These are phyloP conservation scores for Trachops cirrhosus DNA, from an alignment of 2,797 vertebrate species.

Conservation along the genomic window DNA sequence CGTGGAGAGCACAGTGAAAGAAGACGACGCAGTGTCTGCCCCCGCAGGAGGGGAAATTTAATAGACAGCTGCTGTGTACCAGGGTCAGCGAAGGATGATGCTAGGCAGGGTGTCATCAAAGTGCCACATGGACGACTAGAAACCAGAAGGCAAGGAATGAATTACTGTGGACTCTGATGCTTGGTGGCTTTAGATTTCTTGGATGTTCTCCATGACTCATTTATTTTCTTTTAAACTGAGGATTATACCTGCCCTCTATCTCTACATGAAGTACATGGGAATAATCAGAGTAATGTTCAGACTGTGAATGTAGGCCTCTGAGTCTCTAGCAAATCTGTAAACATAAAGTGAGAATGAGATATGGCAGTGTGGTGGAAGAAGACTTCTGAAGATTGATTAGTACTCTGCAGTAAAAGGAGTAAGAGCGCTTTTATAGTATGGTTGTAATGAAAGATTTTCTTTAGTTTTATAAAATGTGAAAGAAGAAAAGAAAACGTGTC, in stretches of 20 bases:
- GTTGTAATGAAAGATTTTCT: background rate
- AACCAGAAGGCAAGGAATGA: background rate
- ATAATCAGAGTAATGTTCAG: constrained; percentile 8
- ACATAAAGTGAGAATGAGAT: background rate
- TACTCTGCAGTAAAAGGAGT: background rate
- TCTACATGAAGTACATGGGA: background rate
- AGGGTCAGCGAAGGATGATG: background rate
- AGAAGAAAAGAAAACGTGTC: background rate
- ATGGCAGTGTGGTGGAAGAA: background rate
- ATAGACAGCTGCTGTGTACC: background rate
- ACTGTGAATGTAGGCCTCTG: background rate
- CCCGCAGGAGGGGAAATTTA: background rate
- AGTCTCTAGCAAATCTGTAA: background rate
- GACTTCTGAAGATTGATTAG: background rate
- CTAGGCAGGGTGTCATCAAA: background rate
- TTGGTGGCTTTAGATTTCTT: background rate
- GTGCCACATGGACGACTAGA: background rate
- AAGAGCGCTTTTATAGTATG: background rate
- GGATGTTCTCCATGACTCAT: background rate
- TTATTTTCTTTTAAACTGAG: constrained; percentile 44
- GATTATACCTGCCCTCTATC: background rate
- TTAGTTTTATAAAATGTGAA: constrained; percentile 22
- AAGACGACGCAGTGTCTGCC: background rate
- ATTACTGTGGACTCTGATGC: background rate
- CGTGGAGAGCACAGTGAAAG: background rate